Evolutionary conservation across 2,888 invertebrate species (phyloP).

Genomic region (Aleiodes leptofemur): DNA sequence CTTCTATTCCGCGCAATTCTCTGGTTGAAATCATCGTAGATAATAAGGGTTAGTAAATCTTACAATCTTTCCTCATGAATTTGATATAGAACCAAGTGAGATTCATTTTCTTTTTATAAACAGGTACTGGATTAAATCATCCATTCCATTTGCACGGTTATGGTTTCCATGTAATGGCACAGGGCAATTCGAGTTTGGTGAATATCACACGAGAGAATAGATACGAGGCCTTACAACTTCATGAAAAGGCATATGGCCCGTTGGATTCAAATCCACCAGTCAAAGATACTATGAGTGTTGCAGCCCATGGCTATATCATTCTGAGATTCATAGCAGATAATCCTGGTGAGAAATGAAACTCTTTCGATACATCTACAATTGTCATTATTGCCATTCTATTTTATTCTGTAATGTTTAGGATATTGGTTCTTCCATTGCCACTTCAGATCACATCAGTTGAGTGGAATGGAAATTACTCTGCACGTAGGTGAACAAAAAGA

Average conservation of each 20-base stretch:
- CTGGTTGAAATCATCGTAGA: conserved; percentile 91
- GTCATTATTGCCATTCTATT: background rate
- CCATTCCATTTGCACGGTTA: conserved; percentile 93
- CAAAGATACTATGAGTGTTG: conserved; percentile 92
- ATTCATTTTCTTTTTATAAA: background rate
- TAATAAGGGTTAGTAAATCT: conserved; percentile 82
- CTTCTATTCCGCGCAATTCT: conserved; percentile 84
- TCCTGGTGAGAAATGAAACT: conserved; percentile 80
- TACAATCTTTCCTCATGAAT: background rate
- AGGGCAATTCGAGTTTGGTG: conserved; percentile 76
- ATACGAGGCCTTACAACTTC: conserved; percentile 82
- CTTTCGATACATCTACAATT: too few relatives aligned
- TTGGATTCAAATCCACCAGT: conserved; percentile 84
- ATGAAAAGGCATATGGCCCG: conserved; percentile 82
- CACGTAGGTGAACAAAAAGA: conserved; percentile 58
- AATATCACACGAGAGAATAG: conserved; percentile 81
- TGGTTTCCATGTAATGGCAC: conserved; percentile 87
- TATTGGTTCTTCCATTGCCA: conserved; percentile 70
- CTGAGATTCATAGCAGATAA: conserved; percentile 90
- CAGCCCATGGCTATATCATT: conserved; percentile 92
- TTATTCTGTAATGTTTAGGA: conserved; percentile 54
- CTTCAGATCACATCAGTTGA: conserved; percentile 60
- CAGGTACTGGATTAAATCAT: conserved; percentile 88
- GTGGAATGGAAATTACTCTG: conserved; percentile 65
- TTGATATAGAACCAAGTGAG: background rate